A percentile compares a stretch with the other conserved stretches of the same genome.
These are phyloP conservation scores for Chroicocephalus ridibundus DNA, from an alignment of 2,113 vertebrate genomes.

Conservation along the genomic window DNA sequence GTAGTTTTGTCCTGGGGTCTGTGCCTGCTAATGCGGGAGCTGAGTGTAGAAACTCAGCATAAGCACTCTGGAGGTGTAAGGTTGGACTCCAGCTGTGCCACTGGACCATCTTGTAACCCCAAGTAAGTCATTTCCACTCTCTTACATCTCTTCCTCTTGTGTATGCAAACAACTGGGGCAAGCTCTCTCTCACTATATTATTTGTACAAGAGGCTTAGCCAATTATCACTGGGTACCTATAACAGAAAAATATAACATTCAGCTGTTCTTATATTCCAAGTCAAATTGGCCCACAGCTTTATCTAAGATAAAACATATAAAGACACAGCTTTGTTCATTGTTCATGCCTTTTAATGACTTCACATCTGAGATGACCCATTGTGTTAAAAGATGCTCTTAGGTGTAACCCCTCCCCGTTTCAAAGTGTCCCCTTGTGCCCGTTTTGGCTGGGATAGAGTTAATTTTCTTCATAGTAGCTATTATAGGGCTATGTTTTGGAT, in stretches of 20 bases:
- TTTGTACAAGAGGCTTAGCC: not conserved
- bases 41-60: fast-evolving
- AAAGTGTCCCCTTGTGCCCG: not conserved
- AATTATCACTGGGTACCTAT: not conserved
- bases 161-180: not conserved
- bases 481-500: not conserved
- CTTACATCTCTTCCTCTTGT: not conserved
- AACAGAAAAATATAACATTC: not conserved
- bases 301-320: not conserved
- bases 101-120: fast-evolving
- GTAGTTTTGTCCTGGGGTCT: not conserved
- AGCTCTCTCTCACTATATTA: not conserved
- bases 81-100: not conserved
- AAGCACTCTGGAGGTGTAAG: not conserved
- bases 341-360: not conserved
- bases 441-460: not conserved
- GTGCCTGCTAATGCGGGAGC: not conserved
- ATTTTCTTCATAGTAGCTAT: not conserved
- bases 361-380: not conserved
- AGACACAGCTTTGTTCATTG: conserved; percentile 18
- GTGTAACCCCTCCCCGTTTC: not conserved
- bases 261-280: not conserved
- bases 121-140: not conserved
- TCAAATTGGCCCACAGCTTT: not conserved
- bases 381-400: not conserved